Evolutionary conservation across 2,797 vertebrate genomes (phyloP).

Genomic region (Notolepis coatsorum): DNA sequence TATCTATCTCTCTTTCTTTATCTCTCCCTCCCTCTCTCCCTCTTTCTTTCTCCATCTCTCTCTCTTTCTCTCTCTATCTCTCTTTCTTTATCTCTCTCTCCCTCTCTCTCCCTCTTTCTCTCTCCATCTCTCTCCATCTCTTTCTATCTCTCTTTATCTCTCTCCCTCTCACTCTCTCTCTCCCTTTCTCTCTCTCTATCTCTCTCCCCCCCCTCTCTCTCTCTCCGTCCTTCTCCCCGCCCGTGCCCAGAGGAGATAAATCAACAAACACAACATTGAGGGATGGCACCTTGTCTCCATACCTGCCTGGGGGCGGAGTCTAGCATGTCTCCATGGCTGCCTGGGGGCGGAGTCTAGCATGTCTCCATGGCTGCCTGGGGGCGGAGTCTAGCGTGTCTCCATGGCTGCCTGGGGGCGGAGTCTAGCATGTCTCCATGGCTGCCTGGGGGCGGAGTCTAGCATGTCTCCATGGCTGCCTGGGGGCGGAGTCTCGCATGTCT

Average conservation of each 20-base stretch:
- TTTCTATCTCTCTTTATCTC: not conserved
- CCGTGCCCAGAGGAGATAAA: conserved; percentile 52
- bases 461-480: conserved; percentile 50
- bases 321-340: too few species aligned
- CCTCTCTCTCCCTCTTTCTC: not conserved
- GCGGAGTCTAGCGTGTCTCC: conserved; percentile 50
- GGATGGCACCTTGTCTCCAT: conserved; percentile 42
- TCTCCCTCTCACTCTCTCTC: conserved; percentile 4
- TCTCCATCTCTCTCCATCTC: not conserved
- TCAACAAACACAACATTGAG: conserved; percentile 49
- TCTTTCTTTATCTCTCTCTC: not conserved
- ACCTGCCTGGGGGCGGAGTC: too few species aligned
- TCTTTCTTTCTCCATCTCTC: not conserved
- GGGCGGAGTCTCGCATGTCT: conserved; percentile 67
- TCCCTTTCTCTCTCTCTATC: not conserved
- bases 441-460: conserved; percentile 41
- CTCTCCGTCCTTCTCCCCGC: not conserved
- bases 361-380: conserved; percentile 66
- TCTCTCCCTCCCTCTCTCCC: not conserved
- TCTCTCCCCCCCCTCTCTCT: not conserved
- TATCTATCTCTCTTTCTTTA: not conserved
- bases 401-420: conserved; percentile 51
- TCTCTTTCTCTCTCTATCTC: too few species aligned
- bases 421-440: conserved; percentile 71
- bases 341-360: too few species aligned